Base-by-base conservation (phyloP, 2,888 invertebrate genomes). In the Anthrax anthrax region DNA sequence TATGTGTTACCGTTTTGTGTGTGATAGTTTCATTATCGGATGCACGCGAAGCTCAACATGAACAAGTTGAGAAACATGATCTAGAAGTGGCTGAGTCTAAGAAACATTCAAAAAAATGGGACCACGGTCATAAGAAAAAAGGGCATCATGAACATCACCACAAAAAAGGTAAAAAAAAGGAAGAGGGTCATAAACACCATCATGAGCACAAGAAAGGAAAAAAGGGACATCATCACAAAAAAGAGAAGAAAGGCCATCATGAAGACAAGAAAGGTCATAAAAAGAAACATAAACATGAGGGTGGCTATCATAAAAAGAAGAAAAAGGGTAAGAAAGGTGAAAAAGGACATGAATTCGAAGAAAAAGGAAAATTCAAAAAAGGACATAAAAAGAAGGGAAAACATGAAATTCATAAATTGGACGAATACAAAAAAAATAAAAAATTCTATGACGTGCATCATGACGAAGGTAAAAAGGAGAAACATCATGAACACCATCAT, bases 361-460 rank as follows among this genome's bases (percentile, higher is more conserved):
- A 70, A 55, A 64, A 69, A 39, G 86, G 86, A 12, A 77, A 78
- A 54, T 87, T 81, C 64, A 83, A 84, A 52, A 88, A 88, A 60
- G 88, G 88, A 0, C 87, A 88, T 67, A 81, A 81, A 51, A 88
- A 86, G 54, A 84, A 88, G 64, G 87, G 89, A 47, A 84, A 85
- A 54, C 88, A 89, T 61, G 82, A 86, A 62, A 75, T 87, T 9
- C 85, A 89, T 67, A 88, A 89, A 60, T 67, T 84, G 50, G 85
- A 89, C 64, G 88, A 88, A 66, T 85, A 78, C 67, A 84, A 86
- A 62, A 88, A 88, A 64, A 82, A 87, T 58, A 87, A 88, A 60
- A 80, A 85, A 60, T 87, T 84, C 77, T 86, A 80, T 64, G 87
- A 88, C 56, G 87, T 87, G 66, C 81, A 85, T 57, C 85, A 87